These are phyloP conservation scores for Trissolcus brochymenae DNA, from an alignment of 2,888 invertebrate species.

Conservation along the genomic window DNA sequence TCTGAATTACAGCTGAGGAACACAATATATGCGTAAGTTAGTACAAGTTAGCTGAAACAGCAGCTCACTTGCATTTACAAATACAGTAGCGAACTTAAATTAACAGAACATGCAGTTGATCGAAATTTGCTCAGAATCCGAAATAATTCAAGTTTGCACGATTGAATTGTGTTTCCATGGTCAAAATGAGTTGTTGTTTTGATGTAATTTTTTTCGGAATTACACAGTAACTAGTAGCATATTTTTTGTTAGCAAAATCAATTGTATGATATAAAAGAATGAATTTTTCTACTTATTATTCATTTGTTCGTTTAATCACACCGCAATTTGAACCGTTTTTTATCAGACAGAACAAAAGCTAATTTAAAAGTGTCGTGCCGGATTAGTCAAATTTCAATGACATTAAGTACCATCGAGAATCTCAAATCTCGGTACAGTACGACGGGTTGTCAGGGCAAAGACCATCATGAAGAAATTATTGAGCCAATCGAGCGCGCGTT, in stretches of 20 bases:
- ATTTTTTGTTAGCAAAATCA: too few species aligned
- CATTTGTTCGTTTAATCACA: background rate
- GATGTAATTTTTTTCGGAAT: too few species aligned
- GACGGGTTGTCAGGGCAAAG: constrained; percentile 67
- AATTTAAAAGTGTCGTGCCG: constrained; percentile 55
- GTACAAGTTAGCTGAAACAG: constrained; percentile 17
- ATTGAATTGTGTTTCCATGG: constrained; percentile 17
- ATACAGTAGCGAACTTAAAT: constrained; percentile 21
- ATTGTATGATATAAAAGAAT: too few species aligned
- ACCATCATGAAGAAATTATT: constrained; percentile 71
- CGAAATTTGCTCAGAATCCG: constrained; percentile 24
- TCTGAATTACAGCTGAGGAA: constrained; percentile 3
- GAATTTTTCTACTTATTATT: too few species aligned
- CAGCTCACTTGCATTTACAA: constrained; percentile 26
- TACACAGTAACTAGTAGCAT: too few species aligned
- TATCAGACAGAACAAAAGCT: constrained; percentile 42
- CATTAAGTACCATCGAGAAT: constrained; percentile 55
- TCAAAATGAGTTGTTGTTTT: constrained; percentile 12
- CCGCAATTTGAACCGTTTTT: constrained; percentile 25
- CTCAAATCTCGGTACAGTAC: constrained; percentile 52
- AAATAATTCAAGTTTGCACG: constrained; percentile 10
- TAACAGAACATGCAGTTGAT: constrained; percentile 37
- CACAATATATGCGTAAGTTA: constrained; percentile 21
- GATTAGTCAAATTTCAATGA: constrained; percentile 55
- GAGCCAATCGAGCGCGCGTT: constrained; percentile 72